Evolutionary conservation across 2,888 invertebrate species (phyloP).

Genomic region (Embidobia sp.): DNA sequence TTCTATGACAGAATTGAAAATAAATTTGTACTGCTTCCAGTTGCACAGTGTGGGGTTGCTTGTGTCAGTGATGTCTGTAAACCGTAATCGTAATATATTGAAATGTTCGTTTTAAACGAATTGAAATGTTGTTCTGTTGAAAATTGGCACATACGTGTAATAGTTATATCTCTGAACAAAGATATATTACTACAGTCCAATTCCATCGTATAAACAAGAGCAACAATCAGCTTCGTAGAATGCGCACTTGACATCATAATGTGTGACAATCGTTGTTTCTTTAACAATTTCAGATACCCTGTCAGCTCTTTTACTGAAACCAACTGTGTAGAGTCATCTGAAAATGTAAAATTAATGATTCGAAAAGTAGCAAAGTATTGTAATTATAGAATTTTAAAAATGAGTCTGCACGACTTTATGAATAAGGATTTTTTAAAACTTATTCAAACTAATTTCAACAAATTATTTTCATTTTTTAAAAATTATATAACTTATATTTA

Average conservation of each 20-base stretch:
- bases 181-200: constrained; percentile 82
- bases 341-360: too few species aligned
- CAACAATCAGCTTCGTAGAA: constrained; percentile 84
- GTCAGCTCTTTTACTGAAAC: constrained; percentile 85
- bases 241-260: constrained; percentile 83
- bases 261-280: constrained; percentile 83
- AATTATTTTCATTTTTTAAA: too few species aligned
- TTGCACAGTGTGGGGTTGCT: constrained; percentile 79
- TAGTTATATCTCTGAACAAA: constrained; percentile 83
- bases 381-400: too few species aligned
- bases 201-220: constrained; percentile 83
- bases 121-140: too few species aligned
- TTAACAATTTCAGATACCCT: constrained; percentile 86
- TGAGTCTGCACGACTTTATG: too few species aligned
- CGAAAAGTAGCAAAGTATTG: too few species aligned
- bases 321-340: constrained; percentile 85
- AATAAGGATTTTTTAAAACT: too few species aligned
- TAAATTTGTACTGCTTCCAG: constrained; percentile 86
- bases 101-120: neutral
- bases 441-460: too few species aligned
- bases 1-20: constrained; percentile 82
- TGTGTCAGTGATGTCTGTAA: constrained; percentile 79
- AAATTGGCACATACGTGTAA: constrained; percentile 66
- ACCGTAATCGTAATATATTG: neutral
- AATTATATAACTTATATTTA: too few species aligned